Evolutionary conservation across 2,113 vertebrate genomes (phyloP).

Genomic region (Struthio camelus): DNA sequence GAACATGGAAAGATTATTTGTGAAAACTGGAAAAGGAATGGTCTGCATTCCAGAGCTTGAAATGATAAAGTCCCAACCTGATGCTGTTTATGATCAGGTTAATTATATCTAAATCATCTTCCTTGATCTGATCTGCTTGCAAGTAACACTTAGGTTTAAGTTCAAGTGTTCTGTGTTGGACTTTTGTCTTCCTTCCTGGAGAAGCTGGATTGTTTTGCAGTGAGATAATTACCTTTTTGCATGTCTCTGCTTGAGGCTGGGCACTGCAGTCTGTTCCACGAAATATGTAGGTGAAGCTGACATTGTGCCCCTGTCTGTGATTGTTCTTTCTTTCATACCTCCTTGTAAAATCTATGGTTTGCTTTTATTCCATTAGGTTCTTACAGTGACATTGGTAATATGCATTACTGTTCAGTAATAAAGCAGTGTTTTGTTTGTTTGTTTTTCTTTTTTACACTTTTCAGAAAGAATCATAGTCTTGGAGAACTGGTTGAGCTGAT

Average conservation of each 20-base stretch:
- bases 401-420: not conserved
- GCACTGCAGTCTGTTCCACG: not conserved
- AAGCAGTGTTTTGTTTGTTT: not conserved
- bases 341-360: not conserved
- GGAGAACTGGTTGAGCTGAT: not conserved
- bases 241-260: not conserved
- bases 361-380: not conserved
- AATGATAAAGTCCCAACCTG: not conserved
- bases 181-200: not conserved
- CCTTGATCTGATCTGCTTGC: not conserved
- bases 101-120: not conserved
- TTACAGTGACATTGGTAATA: not conserved
- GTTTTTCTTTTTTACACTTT: not conserved
- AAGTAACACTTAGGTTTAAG: not conserved
- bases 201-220: not conserved
- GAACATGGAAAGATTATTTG: not conserved
- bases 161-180: not conserved
- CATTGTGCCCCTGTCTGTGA: not conserved
- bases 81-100: slow-evolving; percentile 1
- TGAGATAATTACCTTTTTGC: not conserved
- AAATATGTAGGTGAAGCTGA: not conserved
- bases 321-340: not conserved
- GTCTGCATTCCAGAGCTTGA: not conserved
- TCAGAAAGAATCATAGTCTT: not conserved
- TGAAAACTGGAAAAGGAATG: not conserved